phyloP scores from a whole-genome alignment of 2,113 vertebrate genomes.

The Oxygymnocypris stewartii region DNA sequence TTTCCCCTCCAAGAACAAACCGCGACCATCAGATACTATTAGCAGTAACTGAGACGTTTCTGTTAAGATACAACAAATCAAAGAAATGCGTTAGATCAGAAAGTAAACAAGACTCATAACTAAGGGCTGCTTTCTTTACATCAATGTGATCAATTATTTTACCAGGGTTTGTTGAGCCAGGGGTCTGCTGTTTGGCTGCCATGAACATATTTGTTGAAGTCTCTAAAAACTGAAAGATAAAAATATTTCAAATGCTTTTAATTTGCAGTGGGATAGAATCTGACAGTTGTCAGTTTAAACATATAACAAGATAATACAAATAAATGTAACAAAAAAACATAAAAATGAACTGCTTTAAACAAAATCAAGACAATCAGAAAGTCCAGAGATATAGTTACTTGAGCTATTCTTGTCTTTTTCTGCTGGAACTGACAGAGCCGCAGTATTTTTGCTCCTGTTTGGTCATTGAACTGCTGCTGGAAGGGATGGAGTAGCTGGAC shows the following conservation, averaged over 20 bases:
- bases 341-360: background rate
- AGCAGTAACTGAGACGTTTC: slow-evolving; percentile 91
- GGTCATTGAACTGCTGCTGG: slow-evolving; percentile 92
- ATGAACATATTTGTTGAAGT: slow-evolving; percentile 87
- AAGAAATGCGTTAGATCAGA: slow-evolving; percentile 5
- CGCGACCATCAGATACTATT: slow-evolving; percentile 93
- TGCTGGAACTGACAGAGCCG: slow-evolving; percentile 94
- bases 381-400: slow-evolving; percentile 72
- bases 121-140: background rate
- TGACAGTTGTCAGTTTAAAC: background rate
- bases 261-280: background rate
- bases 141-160: slow-evolving; percentile 34
- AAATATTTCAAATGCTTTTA: background rate
- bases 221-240: slow-evolving; percentile 86
- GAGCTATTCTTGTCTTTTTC: slow-evolving; percentile 96
- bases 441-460: slow-evolving; percentile 87
- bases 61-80: slow-evolving; percentile 62
- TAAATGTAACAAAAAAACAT: background rate
- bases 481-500: slow-evolving; percentile 94
- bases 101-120: background rate
- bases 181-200: slow-evolving; percentile 82
- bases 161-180: slow-evolving; percentile 80
- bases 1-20: slow-evolving; percentile 95
- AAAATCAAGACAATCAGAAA: background rate
- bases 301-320: background rate